phyloP scores from a whole-genome alignment of 2,113 vertebrate genomes.

The Cercocebus atys region DNA sequence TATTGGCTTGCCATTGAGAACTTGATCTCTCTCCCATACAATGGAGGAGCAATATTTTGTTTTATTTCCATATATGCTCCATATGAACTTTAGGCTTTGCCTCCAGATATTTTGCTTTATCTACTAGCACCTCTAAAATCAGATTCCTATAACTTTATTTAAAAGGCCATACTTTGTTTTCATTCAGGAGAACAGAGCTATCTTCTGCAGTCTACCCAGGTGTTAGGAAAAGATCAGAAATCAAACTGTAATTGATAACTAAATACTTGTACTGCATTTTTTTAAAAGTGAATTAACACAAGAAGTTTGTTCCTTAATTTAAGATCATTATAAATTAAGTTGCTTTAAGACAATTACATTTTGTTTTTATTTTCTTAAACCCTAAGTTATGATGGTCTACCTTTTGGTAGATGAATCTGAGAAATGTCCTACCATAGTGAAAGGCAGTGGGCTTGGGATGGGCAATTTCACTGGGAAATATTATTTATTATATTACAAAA shows the following conservation, averaged over 20 bases:
- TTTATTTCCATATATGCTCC: not conserved
- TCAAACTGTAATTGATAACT: not conserved
- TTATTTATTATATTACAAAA: not conserved
- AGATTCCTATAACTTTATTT: not conserved
- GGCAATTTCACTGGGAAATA: not conserved
- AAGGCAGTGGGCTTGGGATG: not conserved
- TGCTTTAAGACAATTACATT: not conserved
- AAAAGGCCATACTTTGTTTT: not conserved
- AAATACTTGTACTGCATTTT: not conserved
- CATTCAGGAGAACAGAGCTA: not conserved
- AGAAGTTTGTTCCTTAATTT: not conserved
- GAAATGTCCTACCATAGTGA: not conserved
- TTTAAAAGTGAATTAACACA: not conserved
- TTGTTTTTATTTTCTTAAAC: conserved; percentile 8
- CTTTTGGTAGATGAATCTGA: not conserved
- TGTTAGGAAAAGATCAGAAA: not conserved
- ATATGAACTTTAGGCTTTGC: not conserved
- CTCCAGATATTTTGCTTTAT: not conserved
- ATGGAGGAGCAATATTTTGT: not conserved
- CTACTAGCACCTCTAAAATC: not conserved
- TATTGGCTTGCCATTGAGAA: not conserved
- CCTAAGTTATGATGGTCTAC: not conserved
- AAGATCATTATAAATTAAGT: not conserved
- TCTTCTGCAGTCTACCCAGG: not conserved
- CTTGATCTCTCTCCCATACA: not conserved